phyloP scores from a whole-genome alignment of 2,113 vertebrate genomes.

The Taurulus bubalis region DNA sequence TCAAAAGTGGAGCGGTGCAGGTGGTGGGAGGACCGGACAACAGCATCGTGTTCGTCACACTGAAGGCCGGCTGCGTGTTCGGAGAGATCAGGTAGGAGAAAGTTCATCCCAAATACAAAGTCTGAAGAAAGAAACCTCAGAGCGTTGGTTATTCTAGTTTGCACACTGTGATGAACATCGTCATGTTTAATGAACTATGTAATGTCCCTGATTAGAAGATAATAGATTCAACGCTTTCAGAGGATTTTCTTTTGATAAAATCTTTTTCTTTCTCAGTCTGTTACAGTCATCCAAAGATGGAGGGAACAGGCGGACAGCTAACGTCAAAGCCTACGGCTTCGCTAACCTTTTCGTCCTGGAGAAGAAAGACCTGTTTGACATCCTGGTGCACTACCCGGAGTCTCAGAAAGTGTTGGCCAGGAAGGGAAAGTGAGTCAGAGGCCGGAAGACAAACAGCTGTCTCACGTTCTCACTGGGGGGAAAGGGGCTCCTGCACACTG shows the following conservation, averaged over 20 bases:
- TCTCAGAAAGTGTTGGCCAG: conserved; percentile 92
- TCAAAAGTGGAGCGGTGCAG: conserved; percentile 94
- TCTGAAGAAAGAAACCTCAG: not conserved
- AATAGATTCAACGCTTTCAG: not conserved
- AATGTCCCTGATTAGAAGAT: not conserved
- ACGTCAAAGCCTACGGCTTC: conserved; percentile 92
- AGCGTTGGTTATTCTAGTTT: not conserved
- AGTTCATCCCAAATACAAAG: not conserved
- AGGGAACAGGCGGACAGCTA: conserved; percentile 92
- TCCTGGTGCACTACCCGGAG: conserved; percentile 92
- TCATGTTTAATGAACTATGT: not conserved
- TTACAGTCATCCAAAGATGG: conserved; percentile 81
- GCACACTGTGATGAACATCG: not conserved
- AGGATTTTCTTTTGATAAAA: too few relatives aligned
- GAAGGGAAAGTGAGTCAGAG: conserved; percentile 84
- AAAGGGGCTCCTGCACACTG: too few relatives aligned
- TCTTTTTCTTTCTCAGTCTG: conserved; percentile 69
- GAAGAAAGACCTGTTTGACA: conserved; percentile 93
- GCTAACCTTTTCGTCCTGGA: conserved; percentile 94
- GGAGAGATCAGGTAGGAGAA: conserved; percentile 73
- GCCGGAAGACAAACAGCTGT: not conserved
- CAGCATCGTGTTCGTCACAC: conserved; percentile 89
- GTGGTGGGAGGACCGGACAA: conserved; percentile 94
- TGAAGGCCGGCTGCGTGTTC: conserved; percentile 91
- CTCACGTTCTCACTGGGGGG: not conserved